These are phyloP conservation scores for Polydrusus pterygomalis DNA, from an alignment of 2,888 invertebrate genomes.

Conservation along the genomic window DNA sequence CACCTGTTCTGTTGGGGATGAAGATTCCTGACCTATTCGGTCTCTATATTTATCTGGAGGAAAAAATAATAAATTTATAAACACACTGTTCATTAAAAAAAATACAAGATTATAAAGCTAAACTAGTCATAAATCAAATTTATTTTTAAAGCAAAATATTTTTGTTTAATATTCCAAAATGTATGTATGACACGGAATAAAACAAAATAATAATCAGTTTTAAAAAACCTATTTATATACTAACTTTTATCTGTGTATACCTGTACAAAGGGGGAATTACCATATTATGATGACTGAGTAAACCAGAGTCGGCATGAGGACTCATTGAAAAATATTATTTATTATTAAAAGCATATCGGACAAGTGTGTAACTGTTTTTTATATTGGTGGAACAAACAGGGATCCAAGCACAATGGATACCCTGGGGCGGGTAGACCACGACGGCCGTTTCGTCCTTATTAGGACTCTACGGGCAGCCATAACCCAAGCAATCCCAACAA, in stretches of 20 bases:
- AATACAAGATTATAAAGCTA: neutral
- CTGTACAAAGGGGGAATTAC: neutral
- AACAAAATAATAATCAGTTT: neutral
- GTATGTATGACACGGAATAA: neutral
- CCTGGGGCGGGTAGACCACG: no score
- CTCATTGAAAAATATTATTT: no score
- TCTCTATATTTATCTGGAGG: constrained; percentile 27
- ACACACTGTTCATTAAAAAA: constrained; percentile 1
- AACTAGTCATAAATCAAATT: no score
- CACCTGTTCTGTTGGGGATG: constrained; percentile 31
- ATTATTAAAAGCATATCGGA: no score
- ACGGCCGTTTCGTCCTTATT: no score
- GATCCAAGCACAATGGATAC: no score
- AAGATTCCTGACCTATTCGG: constrained; percentile 9
- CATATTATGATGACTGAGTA: no score
- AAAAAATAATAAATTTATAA: constrained; percentile 29
- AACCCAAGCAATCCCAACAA: no score
- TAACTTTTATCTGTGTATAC: constrained; percentile 1
- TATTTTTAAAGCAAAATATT: neutral
- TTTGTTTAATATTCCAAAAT: neutral
- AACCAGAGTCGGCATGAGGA: no score
- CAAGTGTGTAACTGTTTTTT: no score
- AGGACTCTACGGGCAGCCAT: no score
- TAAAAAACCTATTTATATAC: constrained; percentile 5
- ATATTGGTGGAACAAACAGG: no score